A percentile compares a stretch with the other conserved stretches of the same genome.
Conservation (phyloP, 2,888 invertebrate genomes). For the Pheosia gnoma region DNA sequence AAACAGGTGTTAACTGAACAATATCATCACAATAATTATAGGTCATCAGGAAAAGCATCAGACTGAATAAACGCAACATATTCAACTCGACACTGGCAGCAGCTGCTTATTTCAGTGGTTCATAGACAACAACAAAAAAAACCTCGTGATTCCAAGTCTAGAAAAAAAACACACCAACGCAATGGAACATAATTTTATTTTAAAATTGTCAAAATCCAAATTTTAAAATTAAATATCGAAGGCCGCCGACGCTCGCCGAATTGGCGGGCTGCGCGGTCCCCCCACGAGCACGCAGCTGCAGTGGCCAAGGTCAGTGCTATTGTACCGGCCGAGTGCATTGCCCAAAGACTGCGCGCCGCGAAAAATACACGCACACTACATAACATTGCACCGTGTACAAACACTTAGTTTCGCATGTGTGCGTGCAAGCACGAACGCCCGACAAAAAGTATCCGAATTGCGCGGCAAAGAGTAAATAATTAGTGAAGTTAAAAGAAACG, state of each 20-base stretch:
- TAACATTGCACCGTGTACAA: slow-evolving; percentile 22
- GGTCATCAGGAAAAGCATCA: too few relatives aligned
- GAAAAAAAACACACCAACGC: too few relatives aligned
- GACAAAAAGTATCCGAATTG: slow-evolving; percentile 78
- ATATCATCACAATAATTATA: too few relatives aligned
- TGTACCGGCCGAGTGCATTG: slow-evolving; percentile 75
- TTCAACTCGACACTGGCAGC: too few relatives aligned
- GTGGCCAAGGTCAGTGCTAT: slow-evolving; percentile 78
- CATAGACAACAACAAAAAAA: neutral
- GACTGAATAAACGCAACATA: too few relatives aligned
- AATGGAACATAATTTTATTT: neutral
- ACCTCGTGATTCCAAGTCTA: neutral
- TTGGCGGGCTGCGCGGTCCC: slow-evolving; percentile 47
- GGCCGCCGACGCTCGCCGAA: slow-evolving; percentile 39
- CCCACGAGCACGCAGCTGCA: slow-evolving; percentile 69
- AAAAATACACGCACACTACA: slow-evolving; percentile 62
- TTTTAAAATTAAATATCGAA: slow-evolving; percentile 18
- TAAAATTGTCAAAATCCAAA: slow-evolving; percentile 11
- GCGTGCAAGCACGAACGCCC: slow-evolving; percentile 41
- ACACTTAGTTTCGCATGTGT: slow-evolving; percentile 24
- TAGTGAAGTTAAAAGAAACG: neutral
- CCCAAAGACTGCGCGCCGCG: slow-evolving; percentile 72
- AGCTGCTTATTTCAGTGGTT: too few relatives aligned
- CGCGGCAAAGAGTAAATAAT: slow-evolving; percentile 50
- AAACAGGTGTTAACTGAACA: too few relatives aligned